Percentiles rank a stretch among this genome's conserved stretches.
These are phyloP conservation scores for Tetropium fuscum DNA, from an alignment of 2,888 invertebrate species.

Conservation along the genomic window DNA sequence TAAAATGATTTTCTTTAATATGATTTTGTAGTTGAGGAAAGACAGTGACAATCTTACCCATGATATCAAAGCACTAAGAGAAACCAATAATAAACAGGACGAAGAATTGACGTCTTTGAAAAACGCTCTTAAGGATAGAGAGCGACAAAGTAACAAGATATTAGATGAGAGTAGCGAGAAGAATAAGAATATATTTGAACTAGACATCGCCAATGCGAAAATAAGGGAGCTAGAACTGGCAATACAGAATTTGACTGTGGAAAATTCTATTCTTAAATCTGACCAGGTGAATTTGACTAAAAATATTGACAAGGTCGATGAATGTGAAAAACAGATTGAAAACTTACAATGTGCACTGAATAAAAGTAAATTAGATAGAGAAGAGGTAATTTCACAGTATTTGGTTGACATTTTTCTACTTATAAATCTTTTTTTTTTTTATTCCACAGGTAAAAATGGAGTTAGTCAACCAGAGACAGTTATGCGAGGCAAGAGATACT, in stretches of 20 bases:
- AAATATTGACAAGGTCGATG: not conserved
- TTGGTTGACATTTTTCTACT: too few species aligned
- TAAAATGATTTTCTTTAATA: not conserved
- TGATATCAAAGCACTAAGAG: conserved; percentile 37
- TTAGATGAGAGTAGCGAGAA: conserved; percentile 28
- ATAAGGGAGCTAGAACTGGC: conserved; percentile 45
- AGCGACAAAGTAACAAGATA: conserved; percentile 24
- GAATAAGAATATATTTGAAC: conserved; percentile 49
- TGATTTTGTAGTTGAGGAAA: conserved; percentile 51
- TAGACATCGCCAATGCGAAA: conserved; percentile 51
- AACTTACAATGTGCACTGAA: conserved; percentile 7
- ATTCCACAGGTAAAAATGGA: conserved; percentile 11
- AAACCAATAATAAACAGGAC: conserved; percentile 34
- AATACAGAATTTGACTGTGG: conserved; percentile 29
- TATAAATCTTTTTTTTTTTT: not conserved
- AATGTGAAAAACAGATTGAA: conserved; percentile 13
- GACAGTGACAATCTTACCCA: conserved; percentile 48
- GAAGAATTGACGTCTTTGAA: conserved; percentile 64
- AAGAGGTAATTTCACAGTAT: conserved; percentile 24
- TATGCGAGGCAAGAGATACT: conserved; percentile 13
- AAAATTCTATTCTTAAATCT: conserved; percentile 31
- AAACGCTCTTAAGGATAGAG: conserved; percentile 50
- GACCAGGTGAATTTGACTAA: not conserved
- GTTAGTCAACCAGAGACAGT: not conserved
- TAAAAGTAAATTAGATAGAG: conserved; percentile 15